Evolutionary conservation across 2,797 vertebrate species (phyloP).

Genomic region (Trachurus trachurus): DNA sequence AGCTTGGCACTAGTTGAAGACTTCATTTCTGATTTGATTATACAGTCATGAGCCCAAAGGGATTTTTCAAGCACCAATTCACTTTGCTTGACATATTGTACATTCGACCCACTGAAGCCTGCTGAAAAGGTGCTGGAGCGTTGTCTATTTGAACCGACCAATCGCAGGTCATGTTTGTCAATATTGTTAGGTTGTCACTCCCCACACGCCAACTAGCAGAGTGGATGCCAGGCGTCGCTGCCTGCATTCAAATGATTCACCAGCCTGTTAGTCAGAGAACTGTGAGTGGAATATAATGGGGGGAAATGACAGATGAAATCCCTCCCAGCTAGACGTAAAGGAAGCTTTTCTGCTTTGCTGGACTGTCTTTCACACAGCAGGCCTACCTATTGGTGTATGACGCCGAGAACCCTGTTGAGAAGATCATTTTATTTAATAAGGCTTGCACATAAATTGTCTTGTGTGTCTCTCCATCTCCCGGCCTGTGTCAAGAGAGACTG

Average conservation of each 20-base stretch:
- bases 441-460: constrained; percentile 34
- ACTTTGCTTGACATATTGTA: constrained; percentile 36
- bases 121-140: constrained; percentile 24
- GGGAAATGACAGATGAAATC: constrained; percentile 65
- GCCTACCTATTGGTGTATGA: constrained; percentile 30
- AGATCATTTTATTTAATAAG: constrained; percentile 59
- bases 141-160: constrained; percentile 41
- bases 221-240: constrained; percentile 40
- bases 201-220: constrained; percentile 26
- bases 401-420: constrained; percentile 33
- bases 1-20: constrained; percentile 24
- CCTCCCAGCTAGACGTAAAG: constrained; percentile 54
- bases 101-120: constrained; percentile 21
- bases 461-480: not conserved
- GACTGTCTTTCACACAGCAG: constrained; percentile 26
- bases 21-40: constrained; percentile 37
- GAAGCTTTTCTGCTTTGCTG: constrained; percentile 40
- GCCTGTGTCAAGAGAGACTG: constrained; percentile 4
- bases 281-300: constrained; percentile 67
- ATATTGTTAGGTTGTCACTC: constrained; percentile 56
- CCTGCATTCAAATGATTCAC: constrained; percentile 62
- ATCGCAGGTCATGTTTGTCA: constrained; percentile 64
- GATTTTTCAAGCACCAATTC: constrained; percentile 45
- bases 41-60: constrained; percentile 26
- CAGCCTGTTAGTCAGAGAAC: constrained; percentile 61